These are phyloP conservation scores for Lottia gigantea DNA, from an alignment of 2,888 invertebrate genomes.

Conservation along the genomic window DNA sequence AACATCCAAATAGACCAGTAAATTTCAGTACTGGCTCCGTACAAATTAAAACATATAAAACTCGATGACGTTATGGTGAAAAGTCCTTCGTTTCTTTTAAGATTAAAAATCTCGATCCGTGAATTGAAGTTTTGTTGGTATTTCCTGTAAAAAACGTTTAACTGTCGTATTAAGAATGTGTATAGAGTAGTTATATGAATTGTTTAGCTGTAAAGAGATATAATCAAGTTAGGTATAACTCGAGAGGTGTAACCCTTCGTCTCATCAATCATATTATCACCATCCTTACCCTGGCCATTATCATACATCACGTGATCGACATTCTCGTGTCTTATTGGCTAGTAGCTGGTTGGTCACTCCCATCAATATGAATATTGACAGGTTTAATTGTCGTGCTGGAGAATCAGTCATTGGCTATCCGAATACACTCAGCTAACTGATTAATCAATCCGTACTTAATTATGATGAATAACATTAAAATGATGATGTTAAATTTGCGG, in stretches of 20 bases:
- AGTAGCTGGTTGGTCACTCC: background rate
- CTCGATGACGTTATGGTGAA: too few species aligned
- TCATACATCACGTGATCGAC: background rate
- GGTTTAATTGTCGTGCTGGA: background rate
- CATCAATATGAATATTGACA: conserved; percentile 4
- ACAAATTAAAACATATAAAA: too few species aligned
- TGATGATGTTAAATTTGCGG: conserved; percentile 28
- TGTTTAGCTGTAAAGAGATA: background rate
- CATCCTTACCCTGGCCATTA: background rate
- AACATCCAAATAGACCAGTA: too few species aligned
- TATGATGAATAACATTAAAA: conserved; percentile 33
- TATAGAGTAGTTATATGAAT: too few species aligned
- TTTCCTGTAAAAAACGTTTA: too few species aligned
- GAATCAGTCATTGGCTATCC: background rate
- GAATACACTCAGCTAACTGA: conserved; percentile 8
- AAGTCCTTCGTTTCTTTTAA: too few species aligned
- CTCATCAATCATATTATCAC: conserved; percentile 4
- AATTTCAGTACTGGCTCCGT: too few species aligned
- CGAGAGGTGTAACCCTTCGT: conserved; percentile 17
- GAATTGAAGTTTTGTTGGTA: too few species aligned
- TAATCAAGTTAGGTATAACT: conserved; percentile 15
- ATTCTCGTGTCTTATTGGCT: background rate
- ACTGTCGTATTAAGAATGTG: too few species aligned
- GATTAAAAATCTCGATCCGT: too few species aligned
- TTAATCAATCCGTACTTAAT: conserved; percentile 24